phyloP scores from a whole-genome alignment of 2,797 vertebrate species.

The Tokudaia muenninki region DNA sequence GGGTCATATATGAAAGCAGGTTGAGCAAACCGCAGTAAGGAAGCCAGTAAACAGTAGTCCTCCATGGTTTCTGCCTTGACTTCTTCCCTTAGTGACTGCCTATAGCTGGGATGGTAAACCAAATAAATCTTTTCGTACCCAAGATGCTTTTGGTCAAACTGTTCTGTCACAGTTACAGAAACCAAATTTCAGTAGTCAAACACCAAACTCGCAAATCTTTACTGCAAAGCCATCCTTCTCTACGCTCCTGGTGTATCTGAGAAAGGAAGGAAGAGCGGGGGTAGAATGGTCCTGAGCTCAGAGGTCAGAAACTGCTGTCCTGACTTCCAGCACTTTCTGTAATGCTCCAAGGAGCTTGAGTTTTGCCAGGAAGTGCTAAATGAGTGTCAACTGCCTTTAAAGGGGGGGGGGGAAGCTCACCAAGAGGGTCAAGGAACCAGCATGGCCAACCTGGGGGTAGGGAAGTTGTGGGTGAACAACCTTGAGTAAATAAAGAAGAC shows the following conservation, averaged over 20 bases:
- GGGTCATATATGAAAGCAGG: background rate
- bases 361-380: background rate
- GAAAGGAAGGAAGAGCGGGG: background rate
- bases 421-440: constrained; percentile 33
- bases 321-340: background rate
- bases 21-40: background rate
- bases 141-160: background rate
- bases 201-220: background rate
- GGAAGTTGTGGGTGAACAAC: constrained; percentile 62
- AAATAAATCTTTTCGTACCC: background rate
- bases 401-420: background rate
- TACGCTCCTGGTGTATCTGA: fast-evolving
- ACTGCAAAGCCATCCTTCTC: fast-evolving
- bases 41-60: background rate
- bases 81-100: background rate
- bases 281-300: background rate
- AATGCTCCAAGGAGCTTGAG: background rate
- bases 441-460: constrained; percentile 8
- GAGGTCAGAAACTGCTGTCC: background rate
- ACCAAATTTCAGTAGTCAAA: background rate
- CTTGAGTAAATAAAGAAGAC: constrained; percentile 64
- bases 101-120: background rate
- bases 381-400: background rate
- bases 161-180: background rate
- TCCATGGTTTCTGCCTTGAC: background rate